phyloP scores from a whole-genome alignment of 2,797 vertebrate genomes.

The Adelosebastes latens region DNA sequence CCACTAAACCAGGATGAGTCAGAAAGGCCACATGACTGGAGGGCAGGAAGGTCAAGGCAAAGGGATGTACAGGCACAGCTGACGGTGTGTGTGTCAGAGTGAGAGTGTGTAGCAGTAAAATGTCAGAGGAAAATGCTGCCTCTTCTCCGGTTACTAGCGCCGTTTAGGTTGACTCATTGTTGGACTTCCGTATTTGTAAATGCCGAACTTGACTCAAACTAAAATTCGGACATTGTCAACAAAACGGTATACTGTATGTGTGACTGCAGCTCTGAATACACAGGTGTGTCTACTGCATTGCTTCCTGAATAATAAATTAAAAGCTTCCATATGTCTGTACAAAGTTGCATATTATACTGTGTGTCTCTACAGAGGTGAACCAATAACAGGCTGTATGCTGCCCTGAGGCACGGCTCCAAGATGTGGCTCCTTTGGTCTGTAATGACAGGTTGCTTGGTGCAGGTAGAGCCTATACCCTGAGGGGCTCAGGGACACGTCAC shows the following conservation, averaged over 20 bases:
- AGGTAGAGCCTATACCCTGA: conserved; percentile 28
- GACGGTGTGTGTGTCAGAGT: conserved; percentile 33
- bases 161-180: conserved; percentile 15
- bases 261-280: not conserved
- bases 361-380: conserved; percentile 15
- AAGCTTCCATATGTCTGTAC: not conserved
- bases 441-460: conserved; percentile 50
- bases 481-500: not conserved
- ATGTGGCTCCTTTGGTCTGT: conserved; percentile 41
- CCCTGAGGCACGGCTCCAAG: not conserved
- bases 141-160: conserved; percentile 33
- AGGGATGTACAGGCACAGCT: conserved; percentile 64
- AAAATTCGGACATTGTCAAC: not conserved
- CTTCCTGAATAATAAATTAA: not conserved
- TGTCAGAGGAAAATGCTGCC: conserved; percentile 31
- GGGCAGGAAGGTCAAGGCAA: conserved; percentile 57
- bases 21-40: conserved; percentile 44
- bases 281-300: not conserved
- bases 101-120: conserved; percentile 43
- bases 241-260: too few relatives aligned
- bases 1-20: conserved; percentile 34
- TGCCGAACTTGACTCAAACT: not conserved
- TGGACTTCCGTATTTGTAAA: not conserved
- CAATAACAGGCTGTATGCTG: conserved; percentile 27
- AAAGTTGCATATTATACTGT: not conserved